phyloP scores from a whole-genome alignment of 2,113 vertebrate species.

The Smithornis capensis region DNA sequence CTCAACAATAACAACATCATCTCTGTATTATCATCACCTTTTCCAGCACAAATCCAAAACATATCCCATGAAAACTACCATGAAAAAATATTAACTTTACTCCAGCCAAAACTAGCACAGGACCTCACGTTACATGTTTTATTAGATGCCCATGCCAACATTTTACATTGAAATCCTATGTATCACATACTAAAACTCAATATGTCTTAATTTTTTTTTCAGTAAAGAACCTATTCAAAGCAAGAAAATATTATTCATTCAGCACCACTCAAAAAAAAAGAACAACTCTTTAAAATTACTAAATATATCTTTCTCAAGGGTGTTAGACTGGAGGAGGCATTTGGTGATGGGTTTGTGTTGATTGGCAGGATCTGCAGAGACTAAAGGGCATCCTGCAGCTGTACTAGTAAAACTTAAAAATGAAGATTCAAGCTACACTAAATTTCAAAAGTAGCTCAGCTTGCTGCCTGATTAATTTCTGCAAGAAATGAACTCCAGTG shows the following conservation, averaged over 20 bases:
- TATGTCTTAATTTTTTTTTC: accelerated
- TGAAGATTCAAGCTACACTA: not conserved
- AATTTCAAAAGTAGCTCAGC: not conserved
- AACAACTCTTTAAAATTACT: not conserved
- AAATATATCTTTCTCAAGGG: not conserved
- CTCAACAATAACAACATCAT: not conserved
- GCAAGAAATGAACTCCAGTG: not conserved
- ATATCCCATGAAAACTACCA: not conserved
- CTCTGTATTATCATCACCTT: not conserved
- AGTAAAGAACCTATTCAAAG: not conserved
- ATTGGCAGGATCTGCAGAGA: not conserved
- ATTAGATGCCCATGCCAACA: too few species aligned
- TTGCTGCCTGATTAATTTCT: not conserved
- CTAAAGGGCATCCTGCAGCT: not conserved
- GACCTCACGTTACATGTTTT: not conserved
- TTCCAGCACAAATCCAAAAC: not conserved
- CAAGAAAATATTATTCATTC: not conserved
- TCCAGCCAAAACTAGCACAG: not conserved
- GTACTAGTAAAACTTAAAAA: not conserved
- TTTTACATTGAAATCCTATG: not conserved
- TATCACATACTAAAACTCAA: not conserved
- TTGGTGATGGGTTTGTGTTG: not conserved
- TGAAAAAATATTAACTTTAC: not conserved
- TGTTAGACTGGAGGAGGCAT: not conserved
- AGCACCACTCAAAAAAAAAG: not conserved